Conservation (phyloP, 64 coral and sea anemone species). For the Porites lutea region DNA sequence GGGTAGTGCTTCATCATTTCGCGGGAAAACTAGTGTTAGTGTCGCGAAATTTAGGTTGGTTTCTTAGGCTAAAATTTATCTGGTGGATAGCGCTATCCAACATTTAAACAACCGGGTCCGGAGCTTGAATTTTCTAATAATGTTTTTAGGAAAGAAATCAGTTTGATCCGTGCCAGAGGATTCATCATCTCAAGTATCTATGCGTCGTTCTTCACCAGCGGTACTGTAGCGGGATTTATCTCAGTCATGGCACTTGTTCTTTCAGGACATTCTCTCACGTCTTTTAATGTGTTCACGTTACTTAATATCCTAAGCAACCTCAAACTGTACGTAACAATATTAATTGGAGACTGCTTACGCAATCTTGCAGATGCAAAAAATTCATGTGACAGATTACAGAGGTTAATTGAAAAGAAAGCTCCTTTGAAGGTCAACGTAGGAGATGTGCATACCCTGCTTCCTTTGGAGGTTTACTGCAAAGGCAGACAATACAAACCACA, state of each 20-base stretch:
- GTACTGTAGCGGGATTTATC: constrained; percentile 18
- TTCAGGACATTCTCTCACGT: constrained; percentile 38
- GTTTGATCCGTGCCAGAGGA: constrained; percentile 24
- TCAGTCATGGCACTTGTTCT: constrained; percentile 49
- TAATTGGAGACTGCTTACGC: not conserved
- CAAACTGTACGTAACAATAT: not conserved
- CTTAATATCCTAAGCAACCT: not conserved
- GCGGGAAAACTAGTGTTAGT: no score
- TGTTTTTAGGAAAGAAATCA: constrained; percentile 46
- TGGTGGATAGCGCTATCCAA: no score
- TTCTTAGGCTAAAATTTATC: no score
- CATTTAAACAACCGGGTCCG: no score
- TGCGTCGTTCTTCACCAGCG: constrained; percentile 13
- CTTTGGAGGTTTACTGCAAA: not conserved
- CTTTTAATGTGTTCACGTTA: constrained; percentile 67
- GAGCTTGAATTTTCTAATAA: no score
- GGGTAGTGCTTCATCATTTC: no score
- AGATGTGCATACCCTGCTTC: not conserved
- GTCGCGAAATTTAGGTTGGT: no score
- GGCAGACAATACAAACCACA: not conserved
- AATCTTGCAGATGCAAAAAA: not conserved
- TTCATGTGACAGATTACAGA: constrained; percentile 1
- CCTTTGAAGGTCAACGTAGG: not conserved
- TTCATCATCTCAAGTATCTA: constrained; percentile 27
- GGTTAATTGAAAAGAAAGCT: not conserved